Evolutionary conservation across 2,888 invertebrate species (phyloP).

Genomic region (Lampropteryx suffumata): DNA sequence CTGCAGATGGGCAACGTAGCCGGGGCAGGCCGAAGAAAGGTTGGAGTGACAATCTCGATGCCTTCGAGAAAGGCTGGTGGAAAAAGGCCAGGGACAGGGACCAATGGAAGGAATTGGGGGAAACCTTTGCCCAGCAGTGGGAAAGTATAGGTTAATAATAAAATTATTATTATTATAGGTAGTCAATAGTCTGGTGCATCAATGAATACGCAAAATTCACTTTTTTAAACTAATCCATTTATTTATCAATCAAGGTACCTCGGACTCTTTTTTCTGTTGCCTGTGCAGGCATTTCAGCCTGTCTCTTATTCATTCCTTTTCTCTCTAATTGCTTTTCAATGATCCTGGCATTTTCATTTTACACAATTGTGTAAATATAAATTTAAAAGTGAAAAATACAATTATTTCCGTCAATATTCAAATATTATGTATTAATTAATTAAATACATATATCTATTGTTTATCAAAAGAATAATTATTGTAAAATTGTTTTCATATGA

Average conservation of each 20-base stretch:
- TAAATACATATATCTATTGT: constrained; percentile 68
- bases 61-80: no score
- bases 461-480: constrained; percentile 63
- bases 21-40: no score
- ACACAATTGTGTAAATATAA: constrained; percentile 71
- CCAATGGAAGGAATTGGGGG: no score
- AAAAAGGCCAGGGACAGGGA: no score
- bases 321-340: constrained; percentile 98
- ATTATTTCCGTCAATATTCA: constrained; percentile 73
- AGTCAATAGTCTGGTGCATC: no score
- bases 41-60: no score
- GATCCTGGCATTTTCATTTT: constrained; percentile 98
- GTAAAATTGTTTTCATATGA: constrained; percentile 79
- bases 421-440: constrained; percentile 52
- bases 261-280: constrained; percentile 87
- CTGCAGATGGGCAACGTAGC: no score
- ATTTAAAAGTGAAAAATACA: constrained; percentile 61
- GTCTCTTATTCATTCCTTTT: constrained; percentile 95
- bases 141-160: no score
- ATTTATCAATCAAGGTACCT: constrained; percentile 91
- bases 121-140: no score
- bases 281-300: constrained; percentile 80
- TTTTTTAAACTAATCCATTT: constrained; percentile 31
- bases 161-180: no score
- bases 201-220: neutral